Evolutionary conservation across 2,113 vertebrate genomes (phyloP).

Genomic region (Crocuta crocuta): DNA sequence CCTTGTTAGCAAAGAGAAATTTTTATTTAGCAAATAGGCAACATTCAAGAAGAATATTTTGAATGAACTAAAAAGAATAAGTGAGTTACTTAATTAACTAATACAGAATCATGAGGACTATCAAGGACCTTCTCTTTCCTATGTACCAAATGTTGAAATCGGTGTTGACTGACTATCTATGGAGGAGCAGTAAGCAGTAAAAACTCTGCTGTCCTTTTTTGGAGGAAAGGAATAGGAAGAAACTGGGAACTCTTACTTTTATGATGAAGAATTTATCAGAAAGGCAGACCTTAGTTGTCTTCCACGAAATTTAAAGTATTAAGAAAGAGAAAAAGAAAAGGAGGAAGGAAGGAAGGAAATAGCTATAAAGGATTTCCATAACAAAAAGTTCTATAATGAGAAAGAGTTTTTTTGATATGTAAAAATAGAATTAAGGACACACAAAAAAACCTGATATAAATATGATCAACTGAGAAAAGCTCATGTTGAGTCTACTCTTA

Average conservation of each 20-base stretch:
- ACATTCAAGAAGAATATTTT: neutral
- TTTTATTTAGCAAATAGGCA: neutral
- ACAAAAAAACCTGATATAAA: neutral
- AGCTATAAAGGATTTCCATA: neutral
- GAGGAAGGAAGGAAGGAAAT: neutral
- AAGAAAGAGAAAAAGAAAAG: neutral
- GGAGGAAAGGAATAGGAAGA: neutral
- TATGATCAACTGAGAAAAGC: neutral
- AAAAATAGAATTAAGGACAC: neutral
- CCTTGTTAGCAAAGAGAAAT: neutral
- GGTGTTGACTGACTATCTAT: neutral
- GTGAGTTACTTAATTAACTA: neutral
- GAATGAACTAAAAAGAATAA: conserved; percentile 16
- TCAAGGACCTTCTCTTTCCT: neutral
- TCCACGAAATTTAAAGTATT: neutral
- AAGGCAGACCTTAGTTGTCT: neutral
- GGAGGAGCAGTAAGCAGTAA: neutral
- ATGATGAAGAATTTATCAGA: neutral
- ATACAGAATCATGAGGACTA: neutral
- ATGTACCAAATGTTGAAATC: neutral
- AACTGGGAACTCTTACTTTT: neutral
- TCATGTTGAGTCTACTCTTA: neutral
- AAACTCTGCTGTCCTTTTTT: neutral
- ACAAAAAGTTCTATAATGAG: neutral
- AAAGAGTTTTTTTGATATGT: neutral